Evolutionary conservation across 2,888 invertebrate genomes (phyloP), one percentile per base, ranked within the genome.

Genomic region (Ormyrus rosae): DNA sequence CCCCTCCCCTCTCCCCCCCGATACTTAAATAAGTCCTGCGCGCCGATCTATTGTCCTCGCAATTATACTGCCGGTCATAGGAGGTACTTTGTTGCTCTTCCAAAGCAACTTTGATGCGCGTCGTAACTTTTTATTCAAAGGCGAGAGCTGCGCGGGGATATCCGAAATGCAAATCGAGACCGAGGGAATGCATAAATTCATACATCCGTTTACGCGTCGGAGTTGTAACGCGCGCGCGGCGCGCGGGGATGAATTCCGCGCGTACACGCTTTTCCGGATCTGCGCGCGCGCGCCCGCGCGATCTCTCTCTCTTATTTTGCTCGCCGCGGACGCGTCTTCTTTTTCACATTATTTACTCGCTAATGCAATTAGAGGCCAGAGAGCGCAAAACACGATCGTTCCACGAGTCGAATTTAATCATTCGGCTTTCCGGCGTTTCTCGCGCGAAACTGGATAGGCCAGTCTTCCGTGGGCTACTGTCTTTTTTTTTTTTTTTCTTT

Each of bases 31-130:
- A 82, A 85, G 83, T 83, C 78, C 83, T 78, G 74, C 81, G 68
- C 79, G 85, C 83, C 83, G 83, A 85, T 85, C 86, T 84, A 85
- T 85, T 85, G 85, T 84, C 85, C 85, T 81, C 69, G 80, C 79
- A 82, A 83, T 84, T 83, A 83, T 82, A 84, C 79, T 82, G 11
- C 71, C 51, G 55, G 60, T 11, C 70, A 50, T 45, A 19, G 61
- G 74, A 55, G 34, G 80, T 75, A 80, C 75, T 80, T 74, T 79
- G 76, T 70, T 50, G 61, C 34, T 34, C 34, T 34, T 34, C 34
- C 34, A 2, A 34, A 34, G 34, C 63, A 55, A 68, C 81, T 79
- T 76, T 76, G 72, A 76, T 69, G 81, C 50, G 75, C 50, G 75
- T 81, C 81, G 81, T 76, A 79, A 77, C 76, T 82, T 80, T 78